Evolutionary conservation across 1,140 invertebrate genomes (phyloP), one percentile per base, ranked within the genome.

Genomic region (Drosophila nikananu): DNA sequence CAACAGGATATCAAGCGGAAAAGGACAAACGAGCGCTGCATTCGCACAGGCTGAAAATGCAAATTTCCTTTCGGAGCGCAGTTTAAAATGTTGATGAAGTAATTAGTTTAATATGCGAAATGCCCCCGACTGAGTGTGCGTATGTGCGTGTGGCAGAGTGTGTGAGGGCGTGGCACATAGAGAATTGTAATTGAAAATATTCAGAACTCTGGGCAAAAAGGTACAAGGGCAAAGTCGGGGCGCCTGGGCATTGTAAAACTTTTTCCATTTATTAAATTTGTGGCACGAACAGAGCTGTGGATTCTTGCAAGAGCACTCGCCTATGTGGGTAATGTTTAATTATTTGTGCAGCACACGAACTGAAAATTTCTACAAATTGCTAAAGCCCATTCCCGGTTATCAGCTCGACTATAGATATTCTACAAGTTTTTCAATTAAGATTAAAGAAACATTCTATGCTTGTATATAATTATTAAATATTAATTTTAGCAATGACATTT

Each of bases 261-360:
- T 89, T 84, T 81, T 68, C 66, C 78, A 76, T 89, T 84, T 89
- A 90, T 89, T 89, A 90, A 89, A 89, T 90, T 84, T 81, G n/a
- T 66, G 51, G 37, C 72, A 81, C 55, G 65, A 86, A 77, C 60
- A 65, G 51, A 27, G 41, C 49, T 39, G 21, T 12, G 64, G 15
- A 52, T 48, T 46, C 51, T 59, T 39, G 8, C 23, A 27, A 63
- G 35, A 42, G 35, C 51, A 12, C 58, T 41, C 48, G 35, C 37
- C 25, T 64, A 48, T 81, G 55, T 77, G 64, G 44, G 41, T 6
- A 82, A 60, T 55, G 63, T 80, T 87, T 89, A 89, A 87, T 87
- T 83, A 86, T 77, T 63, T 77, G 49, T 77, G 62, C 27, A 41
- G 55, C 54, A 52, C 54, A 51, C 41, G 21, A 73, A 61, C 23